A percentile compares a stretch with the other conserved stretches of the same genome.
Evolutionary conservation across 2,113 vertebrate species (phyloP).

Genomic region (Eudyptes chrysolophus): DNA sequence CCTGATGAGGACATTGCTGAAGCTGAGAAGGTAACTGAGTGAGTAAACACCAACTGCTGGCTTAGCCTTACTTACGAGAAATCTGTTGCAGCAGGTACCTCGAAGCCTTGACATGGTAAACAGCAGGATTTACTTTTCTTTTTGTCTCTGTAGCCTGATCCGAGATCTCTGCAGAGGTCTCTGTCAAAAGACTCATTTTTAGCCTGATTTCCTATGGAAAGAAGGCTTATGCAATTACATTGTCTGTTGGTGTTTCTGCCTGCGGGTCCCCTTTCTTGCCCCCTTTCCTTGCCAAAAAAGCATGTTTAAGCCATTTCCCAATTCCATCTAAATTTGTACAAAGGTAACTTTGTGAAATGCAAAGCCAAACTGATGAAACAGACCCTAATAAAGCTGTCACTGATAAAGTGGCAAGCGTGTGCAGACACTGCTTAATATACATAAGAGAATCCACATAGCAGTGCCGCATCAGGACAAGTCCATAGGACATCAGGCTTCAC

Average conservation of each 20-base stretch:
- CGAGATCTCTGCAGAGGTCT: not conserved
- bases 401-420: not conserved
- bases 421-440: not conserved
- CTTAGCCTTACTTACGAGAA: not conserved
- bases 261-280: not conserved
- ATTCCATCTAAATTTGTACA: slow-evolving; percentile 26
- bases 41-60: slow-evolving; percentile 13
- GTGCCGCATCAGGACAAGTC: not conserved
- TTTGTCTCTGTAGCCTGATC: not conserved
- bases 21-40: slow-evolving; percentile 4
- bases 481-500: not conserved
- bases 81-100: not conserved
- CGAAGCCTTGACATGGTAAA: not conserved
- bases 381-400: not conserved
- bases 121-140: not conserved
- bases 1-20: not conserved
- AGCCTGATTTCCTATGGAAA: slow-evolving; percentile 8
- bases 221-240: not conserved
- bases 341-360: not conserved
- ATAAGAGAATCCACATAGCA: not conserved
- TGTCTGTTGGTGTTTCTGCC: not conserved
- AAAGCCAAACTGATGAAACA: not conserved
- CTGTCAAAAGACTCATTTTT: slow-evolving; percentile 2
- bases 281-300: not conserved
- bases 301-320: not conserved